Evolutionary conservation across 2,797 vertebrate species (phyloP), one percentile per base, ranked within the genome.

Genomic region (Gobionotothen gibberifrons): DNA sequence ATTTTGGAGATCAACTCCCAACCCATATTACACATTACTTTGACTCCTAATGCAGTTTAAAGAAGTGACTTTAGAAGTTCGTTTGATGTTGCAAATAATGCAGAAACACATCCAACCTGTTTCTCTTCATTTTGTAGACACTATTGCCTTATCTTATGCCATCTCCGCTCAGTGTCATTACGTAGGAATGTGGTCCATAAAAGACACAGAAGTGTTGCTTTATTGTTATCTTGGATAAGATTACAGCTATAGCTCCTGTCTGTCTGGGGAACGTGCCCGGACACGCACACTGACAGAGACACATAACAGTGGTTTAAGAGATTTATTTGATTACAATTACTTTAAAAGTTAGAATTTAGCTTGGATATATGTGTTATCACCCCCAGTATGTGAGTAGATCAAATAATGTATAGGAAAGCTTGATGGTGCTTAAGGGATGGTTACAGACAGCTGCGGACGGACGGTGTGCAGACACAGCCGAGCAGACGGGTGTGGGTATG

Each of bases 401-500:
- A 4, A 16, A 39, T 13, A 2, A 32, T 66, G 48, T 10, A 22
- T 52, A 42, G 6, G 64, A 32, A 57, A 51, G 3, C 13, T 51
- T 13, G 15, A 46, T 40, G 39, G 52, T 57, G 54, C 52, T 79
- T 16, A 15, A 14, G 63, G 32, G 48, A 42, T 26, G 15, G 14
- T 74, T 64, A 46, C 78, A 69, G 48, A 70, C 62, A 79, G 59
- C 71, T 46, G 36, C 21, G 54, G 58, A 8, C 66, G 62, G 62
- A 77, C 14, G 16, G 48, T 56, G 67, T 76, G 71, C 46, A 16
- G 40, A 51, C 63, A 55, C 61, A 71, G 77, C 48, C 71, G 64
- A 64, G 44, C 36, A 64, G 78, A 72, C 88, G 87, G 90, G 78
- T 90, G 83, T 80, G 83, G 72, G 55, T 71, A 69, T 59, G 68